Evolutionary conservation across 2,797 vertebrate species (phyloP).

Genomic region (Spinibarbus caldwelli): DNA sequence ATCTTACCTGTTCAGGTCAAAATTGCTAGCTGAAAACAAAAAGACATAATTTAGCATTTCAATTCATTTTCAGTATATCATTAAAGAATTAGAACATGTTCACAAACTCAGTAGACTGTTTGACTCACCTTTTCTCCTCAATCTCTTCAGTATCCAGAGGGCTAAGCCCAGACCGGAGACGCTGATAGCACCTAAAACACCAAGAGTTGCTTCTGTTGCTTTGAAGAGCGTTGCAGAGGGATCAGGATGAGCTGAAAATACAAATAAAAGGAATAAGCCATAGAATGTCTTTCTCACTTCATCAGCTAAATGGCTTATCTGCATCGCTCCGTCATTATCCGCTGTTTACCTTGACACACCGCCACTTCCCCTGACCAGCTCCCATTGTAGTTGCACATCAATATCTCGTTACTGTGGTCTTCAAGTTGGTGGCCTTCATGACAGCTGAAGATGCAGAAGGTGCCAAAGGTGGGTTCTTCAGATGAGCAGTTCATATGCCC

Average conservation of each 20-base stretch:
- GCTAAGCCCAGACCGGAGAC: conserved; percentile 60
- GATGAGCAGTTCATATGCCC: conserved; percentile 73
- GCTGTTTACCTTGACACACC: conserved; percentile 73
- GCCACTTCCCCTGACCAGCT: conserved; percentile 76
- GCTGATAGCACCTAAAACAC: conserved; percentile 58
- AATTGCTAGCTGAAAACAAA: conserved; percentile 62
- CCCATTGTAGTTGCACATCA: conserved; percentile 73
- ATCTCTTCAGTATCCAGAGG: conserved; percentile 69
- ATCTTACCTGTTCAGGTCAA: conserved; percentile 76
- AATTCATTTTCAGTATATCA: neutral
- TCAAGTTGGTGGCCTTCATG: conserved; percentile 64
- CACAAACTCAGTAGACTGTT: neutral
- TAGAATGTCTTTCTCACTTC: neutral
- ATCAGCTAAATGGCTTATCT: neutral
- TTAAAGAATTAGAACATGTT: neutral
- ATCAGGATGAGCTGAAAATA: conserved; percentile 11
- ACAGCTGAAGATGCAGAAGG: conserved; percentile 79
- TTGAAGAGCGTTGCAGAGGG: conserved; percentile 22
- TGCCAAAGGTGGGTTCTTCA: conserved; percentile 62
- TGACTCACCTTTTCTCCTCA: conserved; percentile 63
- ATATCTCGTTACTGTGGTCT: conserved; percentile 56
- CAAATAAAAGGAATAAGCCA: conserved; percentile 49
- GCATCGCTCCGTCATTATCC: neutral
- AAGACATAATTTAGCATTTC: conserved; percentile 5
- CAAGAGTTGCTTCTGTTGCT: conserved; percentile 41